Evolutionary conservation across 1,140 invertebrate species (phyloP).

Genomic region (Trissolcus basalis): DNA sequence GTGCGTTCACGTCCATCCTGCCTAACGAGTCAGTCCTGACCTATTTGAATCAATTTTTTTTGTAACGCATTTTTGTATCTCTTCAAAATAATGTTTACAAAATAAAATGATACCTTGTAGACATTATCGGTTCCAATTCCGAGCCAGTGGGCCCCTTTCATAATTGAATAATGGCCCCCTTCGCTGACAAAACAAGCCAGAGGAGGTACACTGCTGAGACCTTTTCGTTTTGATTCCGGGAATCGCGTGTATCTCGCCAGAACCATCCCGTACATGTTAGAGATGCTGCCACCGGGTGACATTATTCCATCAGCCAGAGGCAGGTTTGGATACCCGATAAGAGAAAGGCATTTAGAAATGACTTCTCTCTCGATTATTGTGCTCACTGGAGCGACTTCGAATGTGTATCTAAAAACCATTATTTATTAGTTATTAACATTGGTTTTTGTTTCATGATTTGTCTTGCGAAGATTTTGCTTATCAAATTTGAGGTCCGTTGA

Average conservation of each 20-base stretch:
- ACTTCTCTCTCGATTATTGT: slow-evolving; percentile 83
- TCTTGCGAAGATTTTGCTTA: too few relatives aligned
- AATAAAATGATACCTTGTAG: slow-evolving; percentile 61
- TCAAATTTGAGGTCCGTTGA: too few relatives aligned
- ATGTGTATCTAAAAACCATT: slow-evolving; percentile 78
- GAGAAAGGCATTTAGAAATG: slow-evolving; percentile 78
- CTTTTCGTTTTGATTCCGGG: slow-evolving; percentile 85
- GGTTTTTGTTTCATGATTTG: too few relatives aligned
- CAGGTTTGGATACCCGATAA: slow-evolving; percentile 81
- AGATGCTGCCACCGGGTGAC: slow-evolving; percentile 89
- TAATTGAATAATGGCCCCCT: slow-evolving; percentile 92
- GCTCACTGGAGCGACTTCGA: slow-evolving; percentile 86
- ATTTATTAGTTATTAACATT: too few relatives aligned
- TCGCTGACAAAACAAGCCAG: slow-evolving; percentile 85
- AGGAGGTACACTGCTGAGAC: slow-evolving; percentile 78
- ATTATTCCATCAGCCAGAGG: slow-evolving; percentile 83
- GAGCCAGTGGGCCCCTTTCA: slow-evolving; percentile 86
- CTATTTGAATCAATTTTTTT: slow-evolving; percentile 44
- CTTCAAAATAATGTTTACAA: background rate
- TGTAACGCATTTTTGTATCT: background rate
- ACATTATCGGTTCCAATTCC: slow-evolving; percentile 85
- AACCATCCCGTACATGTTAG: slow-evolving; percentile 91
- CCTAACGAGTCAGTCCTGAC: slow-evolving; percentile 83
- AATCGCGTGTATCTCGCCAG: slow-evolving; percentile 84
- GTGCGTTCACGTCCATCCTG: slow-evolving; percentile 79